phyloP scores from a whole-genome alignment of 2,113 vertebrate species.

The Leuciscus idus region DNA sequence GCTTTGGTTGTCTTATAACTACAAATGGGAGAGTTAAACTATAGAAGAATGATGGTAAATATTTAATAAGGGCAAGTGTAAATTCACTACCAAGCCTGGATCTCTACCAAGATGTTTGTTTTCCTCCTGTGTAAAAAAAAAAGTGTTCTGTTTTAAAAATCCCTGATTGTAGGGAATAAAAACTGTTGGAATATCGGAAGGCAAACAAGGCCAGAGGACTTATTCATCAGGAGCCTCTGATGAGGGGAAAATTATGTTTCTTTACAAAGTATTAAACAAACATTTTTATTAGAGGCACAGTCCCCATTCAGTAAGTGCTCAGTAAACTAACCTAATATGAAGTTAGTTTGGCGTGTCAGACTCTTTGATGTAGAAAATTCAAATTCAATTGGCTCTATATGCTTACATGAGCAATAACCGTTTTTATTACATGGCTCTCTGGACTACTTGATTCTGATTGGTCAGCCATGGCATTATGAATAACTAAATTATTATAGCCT shows the following conservation, averaged over 20 bases:
- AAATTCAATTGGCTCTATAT: background rate
- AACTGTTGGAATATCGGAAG: background rate
- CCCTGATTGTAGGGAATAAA: background rate
- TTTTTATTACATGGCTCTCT: background rate
- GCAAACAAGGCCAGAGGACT: background rate
- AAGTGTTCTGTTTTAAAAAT: background rate
- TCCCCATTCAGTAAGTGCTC: background rate
- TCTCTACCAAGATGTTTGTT: slow-evolving; percentile 11
- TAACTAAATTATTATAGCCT: background rate
- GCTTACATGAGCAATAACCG: background rate
- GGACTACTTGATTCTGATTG: background rate
- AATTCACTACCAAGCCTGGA: background rate
- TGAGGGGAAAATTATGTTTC: background rate
- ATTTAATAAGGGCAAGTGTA: background rate
- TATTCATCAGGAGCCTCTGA: background rate
- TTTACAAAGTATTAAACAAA: background rate
- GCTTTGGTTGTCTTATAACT: background rate
- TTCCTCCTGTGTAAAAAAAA: background rate
- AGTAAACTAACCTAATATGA: background rate
- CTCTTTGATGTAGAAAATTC: background rate
- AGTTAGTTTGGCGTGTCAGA: background rate
- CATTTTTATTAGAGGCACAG: background rate
- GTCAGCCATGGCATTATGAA: background rate
- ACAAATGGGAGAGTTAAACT: background rate
- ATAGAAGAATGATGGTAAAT: background rate